Conservation (phyloP, 2,888 invertebrate genomes). For the Amphimallon solstitiale region DNA sequence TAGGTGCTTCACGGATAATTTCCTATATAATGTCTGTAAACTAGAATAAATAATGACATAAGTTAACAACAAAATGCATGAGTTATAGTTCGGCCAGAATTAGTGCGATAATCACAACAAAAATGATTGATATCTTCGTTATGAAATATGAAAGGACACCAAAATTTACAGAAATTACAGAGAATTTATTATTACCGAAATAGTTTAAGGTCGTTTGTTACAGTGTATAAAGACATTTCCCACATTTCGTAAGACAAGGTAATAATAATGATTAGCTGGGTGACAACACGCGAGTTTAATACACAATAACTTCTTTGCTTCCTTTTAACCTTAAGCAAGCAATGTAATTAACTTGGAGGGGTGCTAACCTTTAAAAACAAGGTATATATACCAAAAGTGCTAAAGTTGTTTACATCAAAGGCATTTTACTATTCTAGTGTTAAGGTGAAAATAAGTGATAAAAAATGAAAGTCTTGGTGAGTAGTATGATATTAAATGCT, state of each 20-base stretch:
- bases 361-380: constrained; percentile 42
- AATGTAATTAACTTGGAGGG: constrained; percentile 49
- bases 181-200: constrained; percentile 23
- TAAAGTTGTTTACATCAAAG: neutral
- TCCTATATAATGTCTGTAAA: too few relatives aligned
- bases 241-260: constrained; percentile 33
- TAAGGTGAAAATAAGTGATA: constrained; percentile 27
- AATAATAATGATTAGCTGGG: constrained; percentile 40
- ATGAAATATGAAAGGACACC: constrained; percentile 7
- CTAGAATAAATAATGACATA: too few relatives aligned
- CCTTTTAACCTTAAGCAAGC: constrained; percentile 49
- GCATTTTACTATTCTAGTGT: constrained; percentile 19
- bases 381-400: constrained; percentile 41
- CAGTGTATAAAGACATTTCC: constrained; percentile 27
- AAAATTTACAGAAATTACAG: constrained; percentile 17
- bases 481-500: constrained; percentile 13
- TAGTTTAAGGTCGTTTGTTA: constrained; percentile 41
- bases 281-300: constrained; percentile 48
- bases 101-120: constrained; percentile 3
- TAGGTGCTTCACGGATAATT: too few relatives aligned
- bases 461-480: constrained; percentile 52
- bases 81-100: neutral
- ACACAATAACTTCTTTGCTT: constrained; percentile 47
- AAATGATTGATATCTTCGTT: constrained; percentile 21
- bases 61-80: too few relatives aligned